Percentiles rank a stretch among this genome's conserved stretches.
These are phyloP conservation scores for Gobiocypris rarus DNA, from an alignment of 2,113 vertebrate species.

Conservation along the genomic window DNA sequence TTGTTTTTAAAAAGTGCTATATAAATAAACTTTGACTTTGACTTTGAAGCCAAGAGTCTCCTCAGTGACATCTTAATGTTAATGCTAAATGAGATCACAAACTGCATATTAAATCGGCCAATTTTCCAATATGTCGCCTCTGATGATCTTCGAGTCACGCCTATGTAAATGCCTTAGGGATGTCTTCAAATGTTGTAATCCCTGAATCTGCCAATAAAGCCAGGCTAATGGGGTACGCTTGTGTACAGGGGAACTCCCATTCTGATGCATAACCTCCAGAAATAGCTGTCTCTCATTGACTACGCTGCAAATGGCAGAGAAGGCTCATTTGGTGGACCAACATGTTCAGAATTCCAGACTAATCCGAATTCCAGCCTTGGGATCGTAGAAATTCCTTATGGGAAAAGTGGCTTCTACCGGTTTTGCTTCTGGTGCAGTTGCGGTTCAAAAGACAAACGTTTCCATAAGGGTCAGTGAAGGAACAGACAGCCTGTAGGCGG, in stretches of 20 bases:
- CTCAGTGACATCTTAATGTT: constrained; percentile 37
- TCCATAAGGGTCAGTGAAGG: constrained; percentile 23
- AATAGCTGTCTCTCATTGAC: neutral
- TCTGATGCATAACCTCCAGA: constrained; percentile 28
- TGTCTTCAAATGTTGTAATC: neutral
- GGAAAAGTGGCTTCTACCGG: neutral
- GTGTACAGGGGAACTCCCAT: constrained; percentile 2
- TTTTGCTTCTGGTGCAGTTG: neutral
- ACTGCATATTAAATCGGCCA: neutral
- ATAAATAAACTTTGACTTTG: no score
- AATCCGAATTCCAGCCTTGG: constrained; percentile 24
- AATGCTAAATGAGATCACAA: constrained; percentile 26
- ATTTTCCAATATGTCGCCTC: constrained; percentile 8
- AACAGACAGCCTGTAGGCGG: constrained; percentile 16
- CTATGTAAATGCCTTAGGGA: neutral
- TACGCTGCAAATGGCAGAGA: neutral
- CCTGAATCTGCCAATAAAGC: neutral
- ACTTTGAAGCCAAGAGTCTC: neutral
- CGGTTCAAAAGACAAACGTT: neutral
- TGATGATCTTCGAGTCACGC: neutral
- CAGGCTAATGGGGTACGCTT: neutral
- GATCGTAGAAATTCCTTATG: constrained; percentile 23
- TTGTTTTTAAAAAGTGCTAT: no score
- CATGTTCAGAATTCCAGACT: constrained; percentile 37
- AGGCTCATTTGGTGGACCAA: constrained; percentile 3